Evolutionary conservation across 1,140 invertebrate species (phyloP).

Genomic region (Pseudobourletiella spinata): DNA sequence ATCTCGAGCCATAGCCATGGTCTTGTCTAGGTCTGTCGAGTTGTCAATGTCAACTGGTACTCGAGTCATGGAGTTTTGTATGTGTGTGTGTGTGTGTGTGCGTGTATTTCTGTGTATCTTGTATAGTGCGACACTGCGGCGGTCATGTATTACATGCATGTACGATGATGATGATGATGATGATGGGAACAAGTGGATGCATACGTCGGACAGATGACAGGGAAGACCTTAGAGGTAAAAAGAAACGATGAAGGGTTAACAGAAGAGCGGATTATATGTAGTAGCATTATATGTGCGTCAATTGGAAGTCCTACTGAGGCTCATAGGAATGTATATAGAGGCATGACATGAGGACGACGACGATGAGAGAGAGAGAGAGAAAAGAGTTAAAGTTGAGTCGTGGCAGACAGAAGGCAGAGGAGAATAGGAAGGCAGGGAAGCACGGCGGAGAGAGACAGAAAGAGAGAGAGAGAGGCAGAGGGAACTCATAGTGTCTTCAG

Average conservation of each 20-base stretch:
- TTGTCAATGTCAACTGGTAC: slow-evolving; percentile 34
- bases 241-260: not conserved
- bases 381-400: slow-evolving; percentile 5
- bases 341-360: not conserved
- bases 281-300: not conserved
- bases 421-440: not conserved
- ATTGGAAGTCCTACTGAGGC: too few relatives aligned
- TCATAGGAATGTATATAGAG: not conserved
- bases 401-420: not conserved
- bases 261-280: not conserved
- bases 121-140: too few relatives aligned
- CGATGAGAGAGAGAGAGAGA: not conserved
- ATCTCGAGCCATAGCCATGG: slow-evolving; percentile 5
- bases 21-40: slow-evolving; percentile 9
- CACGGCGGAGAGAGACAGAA: too few relatives aligned
- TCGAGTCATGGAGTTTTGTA: slow-evolving; percentile 11
- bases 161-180: too few relatives aligned
- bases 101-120: too few relatives aligned
- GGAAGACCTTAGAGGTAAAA: not conserved
- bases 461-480: too few relatives aligned
- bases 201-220: too few relatives aligned
- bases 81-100: too few relatives aligned
- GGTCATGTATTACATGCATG: too few relatives aligned
- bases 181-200: not conserved
- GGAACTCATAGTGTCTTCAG: slow-evolving; percentile 16